These are phyloP conservation scores for Leptestheria dahalacensis DNA, from an alignment of 1,140 invertebrate species.

Conservation along the genomic window DNA sequence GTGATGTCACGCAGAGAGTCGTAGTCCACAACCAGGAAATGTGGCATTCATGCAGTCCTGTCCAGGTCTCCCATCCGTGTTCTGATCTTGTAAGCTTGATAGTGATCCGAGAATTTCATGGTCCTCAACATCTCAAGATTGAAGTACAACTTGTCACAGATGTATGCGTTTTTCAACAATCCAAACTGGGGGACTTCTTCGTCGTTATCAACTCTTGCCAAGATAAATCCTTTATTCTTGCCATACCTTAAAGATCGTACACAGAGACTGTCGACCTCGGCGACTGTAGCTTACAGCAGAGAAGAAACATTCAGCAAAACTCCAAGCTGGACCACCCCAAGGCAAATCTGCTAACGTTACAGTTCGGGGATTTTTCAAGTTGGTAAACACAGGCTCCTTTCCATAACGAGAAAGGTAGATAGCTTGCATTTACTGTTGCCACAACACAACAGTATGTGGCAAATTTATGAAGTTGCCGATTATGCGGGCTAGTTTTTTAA, in stretches of 20 bases:
- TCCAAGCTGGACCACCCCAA: not conserved
- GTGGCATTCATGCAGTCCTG: not conserved
- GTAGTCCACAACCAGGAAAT: not conserved
- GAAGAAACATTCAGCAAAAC: too few relatives aligned
- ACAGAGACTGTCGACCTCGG: not conserved
- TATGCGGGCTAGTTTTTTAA: conserved; percentile 10
- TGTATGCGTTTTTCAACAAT: not conserved
- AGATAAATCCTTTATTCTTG: not conserved
- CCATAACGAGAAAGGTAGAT: not conserved
- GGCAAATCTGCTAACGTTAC: too few relatives aligned
- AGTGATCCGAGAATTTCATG: not conserved
- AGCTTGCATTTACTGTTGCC: conserved; percentile 10
- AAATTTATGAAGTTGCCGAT: conserved; percentile 14
- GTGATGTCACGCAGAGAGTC: not conserved
- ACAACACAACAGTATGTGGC: conserved; percentile 7
- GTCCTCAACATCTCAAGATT: not conserved
- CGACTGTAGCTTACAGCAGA: not conserved
- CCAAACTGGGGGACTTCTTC: not conserved
- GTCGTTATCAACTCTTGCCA: not conserved
- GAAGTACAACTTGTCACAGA: not conserved
- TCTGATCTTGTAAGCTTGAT: not conserved
- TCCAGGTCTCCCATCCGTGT: not conserved
- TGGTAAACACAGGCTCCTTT: not conserved
- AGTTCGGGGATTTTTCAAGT: not conserved
- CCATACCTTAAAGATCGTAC: not conserved